Evolutionary conservation across 2,888 invertebrate species (phyloP), one percentile per base, ranked within the genome.

Genomic region (Adelphocoris suturalis): DNA sequence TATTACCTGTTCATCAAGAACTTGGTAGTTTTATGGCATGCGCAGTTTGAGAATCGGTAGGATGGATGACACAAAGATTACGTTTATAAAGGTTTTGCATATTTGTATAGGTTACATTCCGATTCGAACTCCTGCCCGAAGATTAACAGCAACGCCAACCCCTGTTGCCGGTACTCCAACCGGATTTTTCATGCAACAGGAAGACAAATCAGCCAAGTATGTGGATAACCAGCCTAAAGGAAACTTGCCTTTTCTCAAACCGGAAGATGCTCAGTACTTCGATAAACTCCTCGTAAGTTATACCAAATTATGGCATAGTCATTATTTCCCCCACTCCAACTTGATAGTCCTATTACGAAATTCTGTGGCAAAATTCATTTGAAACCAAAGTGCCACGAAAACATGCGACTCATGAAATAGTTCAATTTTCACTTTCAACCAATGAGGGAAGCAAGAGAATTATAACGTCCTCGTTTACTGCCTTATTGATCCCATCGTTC

Each of bases 201-300:
- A 98, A 94, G 97, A 98, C 93, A 96, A 96, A 93, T 96, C 96
- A 86, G 95, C 96, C 0, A 98, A 98, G 93, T 97, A 97, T 93
- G 96, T 98, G 92, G 99, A 99, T 93, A 98, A 98, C 93, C 99
- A 99, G 94, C 99, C 99, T 0, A 99, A 99, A 94, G 97, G 97
- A 0, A 99, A 99, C 94, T 95, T 99, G 92, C 99, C 99, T 19
- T 98, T 99, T 93, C 97, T 99, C 96, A 99, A 99, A 94, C 99
- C 99, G 0, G 99, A 99, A 94, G 99, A 99, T 94, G 99, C 99
- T 80, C 99, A 99, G 94, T 99, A 99, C 94, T 99, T 99, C 94
- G 99, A 99, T 94, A 99, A 99, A 94, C 95, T 99, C 91, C 95
- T 99, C 92, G 96, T 88, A 27, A 46, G 88, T 78, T 16, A 23